Conservation (phyloP, 2,113 vertebrate genomes). For the Tringa solitaria region DNA sequence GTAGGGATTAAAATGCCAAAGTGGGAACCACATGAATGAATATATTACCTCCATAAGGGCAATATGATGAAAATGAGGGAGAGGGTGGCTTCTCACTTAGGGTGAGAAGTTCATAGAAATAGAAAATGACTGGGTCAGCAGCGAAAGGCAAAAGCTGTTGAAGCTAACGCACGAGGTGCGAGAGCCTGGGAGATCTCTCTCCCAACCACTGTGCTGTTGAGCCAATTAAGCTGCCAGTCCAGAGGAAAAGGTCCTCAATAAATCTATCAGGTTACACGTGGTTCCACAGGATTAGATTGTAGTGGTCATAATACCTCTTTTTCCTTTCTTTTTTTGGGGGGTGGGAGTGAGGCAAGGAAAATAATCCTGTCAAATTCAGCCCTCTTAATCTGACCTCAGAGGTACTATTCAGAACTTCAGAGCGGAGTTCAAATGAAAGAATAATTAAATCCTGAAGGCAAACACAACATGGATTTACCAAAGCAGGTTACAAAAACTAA, state of each 20-base stretch:
- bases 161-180: neutral
- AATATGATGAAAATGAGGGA: neutral
- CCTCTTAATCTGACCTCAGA: neutral
- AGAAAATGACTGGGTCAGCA: neutral
- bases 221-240: neutral
- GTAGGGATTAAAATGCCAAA: neutral
- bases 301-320: neutral
- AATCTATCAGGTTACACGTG: neutral
- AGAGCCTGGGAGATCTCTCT: neutral
- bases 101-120: neutral
- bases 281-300: neutral
- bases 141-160: neutral
- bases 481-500: conserved; percentile 16
- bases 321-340: neutral
- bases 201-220: neutral
- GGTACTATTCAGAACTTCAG: conserved; percentile 23
- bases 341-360: neutral
- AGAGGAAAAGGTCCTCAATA: neutral
- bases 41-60: neutral
- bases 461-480: conserved; percentile 10
- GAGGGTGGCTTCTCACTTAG: accelerated
- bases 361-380: conserved; percentile 17
- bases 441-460: conserved; percentile 48
- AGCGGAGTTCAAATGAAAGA: conserved; percentile 34
- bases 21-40: neutral